Evolutionary conservation across 2,113 vertebrate genomes (phyloP).

Genomic region (Miniopterus natalensis): DNA sequence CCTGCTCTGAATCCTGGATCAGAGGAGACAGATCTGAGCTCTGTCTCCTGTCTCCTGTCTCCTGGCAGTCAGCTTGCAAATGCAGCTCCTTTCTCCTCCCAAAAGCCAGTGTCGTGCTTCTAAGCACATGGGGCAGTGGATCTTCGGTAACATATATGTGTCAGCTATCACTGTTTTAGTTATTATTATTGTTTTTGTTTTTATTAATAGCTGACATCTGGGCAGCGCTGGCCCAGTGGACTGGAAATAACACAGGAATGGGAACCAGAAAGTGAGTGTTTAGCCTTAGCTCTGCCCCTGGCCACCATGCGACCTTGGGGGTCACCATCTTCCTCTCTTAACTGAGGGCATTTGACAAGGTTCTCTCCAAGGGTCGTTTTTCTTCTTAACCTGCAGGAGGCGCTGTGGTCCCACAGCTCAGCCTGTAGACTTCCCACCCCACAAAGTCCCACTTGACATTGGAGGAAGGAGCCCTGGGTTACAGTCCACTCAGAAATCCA

Average conservation of each 20-base stretch:
- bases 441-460: background rate
- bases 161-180: background rate
- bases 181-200: background rate
- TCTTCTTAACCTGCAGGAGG: background rate
- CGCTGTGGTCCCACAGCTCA: background rate
- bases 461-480: background rate
- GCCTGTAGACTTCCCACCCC: rapidly evolving
- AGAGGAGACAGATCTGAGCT: background rate
- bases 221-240: background rate
- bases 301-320: background rate
- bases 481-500: constrained; percentile 56
- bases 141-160: rapidly evolving
- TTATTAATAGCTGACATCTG: background rate
- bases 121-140: rapidly evolving
- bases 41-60: background rate
- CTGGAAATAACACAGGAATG: background rate
- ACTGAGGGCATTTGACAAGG: background rate
- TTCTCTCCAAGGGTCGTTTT: background rate
- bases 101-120: background rate
- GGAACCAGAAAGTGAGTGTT: background rate
- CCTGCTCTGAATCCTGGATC: too few species aligned
- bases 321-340: background rate
- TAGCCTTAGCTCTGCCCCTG: background rate
- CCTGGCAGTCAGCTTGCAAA: background rate
- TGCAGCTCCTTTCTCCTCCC: background rate